Evolutionary conservation across 1,140 invertebrate species (phyloP).

Genomic region (Aphelenchoides fujianensis): DNA sequence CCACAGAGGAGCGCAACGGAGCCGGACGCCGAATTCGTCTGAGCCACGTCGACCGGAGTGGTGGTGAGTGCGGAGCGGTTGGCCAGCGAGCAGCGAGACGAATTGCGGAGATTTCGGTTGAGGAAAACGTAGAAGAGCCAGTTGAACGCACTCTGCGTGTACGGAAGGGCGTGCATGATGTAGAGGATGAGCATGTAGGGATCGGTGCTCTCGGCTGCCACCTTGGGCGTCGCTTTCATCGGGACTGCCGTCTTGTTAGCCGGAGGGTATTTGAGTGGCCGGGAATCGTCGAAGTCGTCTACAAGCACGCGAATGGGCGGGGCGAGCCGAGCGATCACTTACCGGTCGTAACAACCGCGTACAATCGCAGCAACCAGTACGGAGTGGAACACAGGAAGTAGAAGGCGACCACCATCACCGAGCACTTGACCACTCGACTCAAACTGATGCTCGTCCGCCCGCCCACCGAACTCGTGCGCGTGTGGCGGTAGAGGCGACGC

Average conservation of each 20-base stretch:
- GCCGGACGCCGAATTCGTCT: constrained; percentile 23
- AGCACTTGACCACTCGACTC: constrained; percentile 55
- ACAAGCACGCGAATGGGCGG: too few relatives aligned
- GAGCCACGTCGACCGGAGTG: constrained; percentile 34
- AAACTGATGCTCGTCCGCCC: constrained; percentile 49
- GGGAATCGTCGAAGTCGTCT: too few relatives aligned
- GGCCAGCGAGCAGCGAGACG: constrained; percentile 24
- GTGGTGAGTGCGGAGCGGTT: constrained; percentile 29
- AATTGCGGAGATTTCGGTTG: constrained; percentile 54
- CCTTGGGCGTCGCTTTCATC: too few relatives aligned
- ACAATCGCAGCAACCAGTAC: constrained; percentile 45
- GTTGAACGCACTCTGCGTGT: constrained; percentile 57
- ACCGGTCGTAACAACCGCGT: too few relatives aligned
- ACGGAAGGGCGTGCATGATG: constrained; percentile 51
- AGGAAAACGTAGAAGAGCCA: constrained; percentile 61
- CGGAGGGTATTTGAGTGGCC: too few relatives aligned
- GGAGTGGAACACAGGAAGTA: constrained; percentile 61
- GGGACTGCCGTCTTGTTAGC: too few relatives aligned
- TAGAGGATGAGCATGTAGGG: constrained; percentile 47
- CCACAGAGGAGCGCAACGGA: constrained; percentile 38
- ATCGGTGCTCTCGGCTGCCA: too few relatives aligned
- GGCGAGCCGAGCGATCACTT: too few relatives aligned
- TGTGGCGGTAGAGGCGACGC: constrained; percentile 47
- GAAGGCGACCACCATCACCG: constrained; percentile 57
- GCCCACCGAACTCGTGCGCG: constrained; percentile 49